Percentiles rank a stretch among this genome's conserved stretches.
phyloP scores from a whole-genome alignment of 1,140 invertebrate genomes.

The Hypsibius dujardini region DNA sequence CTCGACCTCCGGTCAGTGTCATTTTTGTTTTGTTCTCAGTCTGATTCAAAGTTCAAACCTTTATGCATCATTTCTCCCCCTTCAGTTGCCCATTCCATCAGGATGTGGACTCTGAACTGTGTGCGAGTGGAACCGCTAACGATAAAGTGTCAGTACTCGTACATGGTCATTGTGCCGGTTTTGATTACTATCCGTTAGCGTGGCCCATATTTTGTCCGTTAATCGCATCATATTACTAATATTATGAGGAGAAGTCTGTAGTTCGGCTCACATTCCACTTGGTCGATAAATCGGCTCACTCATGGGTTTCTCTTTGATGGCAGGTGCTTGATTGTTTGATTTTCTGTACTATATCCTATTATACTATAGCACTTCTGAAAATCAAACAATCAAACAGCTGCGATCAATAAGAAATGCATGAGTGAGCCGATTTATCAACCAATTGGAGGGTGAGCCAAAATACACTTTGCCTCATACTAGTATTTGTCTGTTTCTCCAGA shows the following conservation, averaged over 20 bases:
- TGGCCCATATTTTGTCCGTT: too few species aligned
- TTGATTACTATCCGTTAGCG: too few species aligned
- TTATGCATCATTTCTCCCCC: not conserved
- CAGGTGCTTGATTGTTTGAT: too few species aligned
- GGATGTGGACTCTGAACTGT: not conserved
- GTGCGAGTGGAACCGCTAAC: not conserved
- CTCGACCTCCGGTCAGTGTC: not conserved
- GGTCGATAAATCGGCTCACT: too few species aligned
- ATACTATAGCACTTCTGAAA: too few species aligned
- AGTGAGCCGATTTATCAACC: not conserved
- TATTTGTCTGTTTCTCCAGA: not conserved
- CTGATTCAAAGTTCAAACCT: not conserved
- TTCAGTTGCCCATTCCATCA: not conserved
- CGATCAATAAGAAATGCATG: not conserved
- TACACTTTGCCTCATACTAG: not conserved
- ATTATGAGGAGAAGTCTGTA: too few species aligned
- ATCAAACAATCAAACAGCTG: too few species aligned
- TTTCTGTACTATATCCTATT: too few species aligned
- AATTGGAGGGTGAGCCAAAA: not conserved
- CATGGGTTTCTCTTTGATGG: too few species aligned
- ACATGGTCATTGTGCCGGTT: too few species aligned
- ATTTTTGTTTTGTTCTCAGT: not conserved
- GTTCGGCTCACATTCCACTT: too few species aligned
- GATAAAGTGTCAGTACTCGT: not conserved
- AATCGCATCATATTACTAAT: too few species aligned